Percentiles rank a stretch among this genome's conserved stretches.
Evolutionary conservation across 1,140 invertebrate genomes (phyloP).

Genomic region (Radopholus similis): DNA sequence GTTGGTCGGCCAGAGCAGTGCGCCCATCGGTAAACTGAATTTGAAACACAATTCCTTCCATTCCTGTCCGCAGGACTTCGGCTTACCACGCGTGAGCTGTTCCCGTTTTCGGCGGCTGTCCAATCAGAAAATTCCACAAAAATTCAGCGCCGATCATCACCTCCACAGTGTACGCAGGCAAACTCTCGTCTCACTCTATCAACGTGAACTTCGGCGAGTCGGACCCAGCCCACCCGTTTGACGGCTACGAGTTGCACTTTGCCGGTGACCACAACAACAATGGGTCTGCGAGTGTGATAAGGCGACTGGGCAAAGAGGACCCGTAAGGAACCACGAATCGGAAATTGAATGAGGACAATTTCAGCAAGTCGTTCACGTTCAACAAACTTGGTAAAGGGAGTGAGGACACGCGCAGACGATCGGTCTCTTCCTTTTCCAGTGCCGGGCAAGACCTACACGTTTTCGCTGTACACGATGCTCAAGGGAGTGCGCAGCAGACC

Average conservation of each 20-base stretch:
- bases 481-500: constrained; percentile 52
- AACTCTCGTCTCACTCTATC: constrained; percentile 56
- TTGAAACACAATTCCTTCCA: too few species aligned
- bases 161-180: constrained; percentile 54
- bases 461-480: constrained; percentile 52
- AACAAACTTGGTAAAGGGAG: too few species aligned
- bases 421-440: too few species aligned
- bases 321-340: constrained; percentile 33
- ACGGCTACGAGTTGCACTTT: constrained; percentile 52
- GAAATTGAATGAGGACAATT: neutral
- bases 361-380: constrained; percentile 59
- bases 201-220: constrained; percentile 58
- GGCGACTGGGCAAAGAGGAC: constrained; percentile 49
- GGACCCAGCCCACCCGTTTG: constrained; percentile 55
- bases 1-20: constrained; percentile 28
- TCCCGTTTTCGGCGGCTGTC: constrained; percentile 44
- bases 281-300: constrained; percentile 36
- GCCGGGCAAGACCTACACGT: constrained; percentile 56
- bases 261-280: constrained; percentile 36
- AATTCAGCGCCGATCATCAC: constrained; percentile 54
- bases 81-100: too few species aligned
- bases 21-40: constrained; percentile 40
- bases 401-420: too few species aligned
- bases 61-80: neutral
- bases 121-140: constrained; percentile 35